Conservation (phyloP, 2,888 invertebrate genomes). For the Patella depressa region DNA sequence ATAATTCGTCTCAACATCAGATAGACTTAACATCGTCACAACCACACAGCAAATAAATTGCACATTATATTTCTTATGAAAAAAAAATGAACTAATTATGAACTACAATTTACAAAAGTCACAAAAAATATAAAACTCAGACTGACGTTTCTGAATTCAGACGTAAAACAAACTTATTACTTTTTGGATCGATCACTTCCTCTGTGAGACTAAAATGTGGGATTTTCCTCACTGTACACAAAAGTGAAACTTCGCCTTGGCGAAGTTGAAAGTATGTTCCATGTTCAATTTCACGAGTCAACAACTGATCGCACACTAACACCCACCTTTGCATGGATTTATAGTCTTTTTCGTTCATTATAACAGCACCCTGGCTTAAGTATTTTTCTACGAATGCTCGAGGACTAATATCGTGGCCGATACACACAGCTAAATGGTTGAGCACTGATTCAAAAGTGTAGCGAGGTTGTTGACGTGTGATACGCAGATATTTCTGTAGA, state of each 20-base stretch:
- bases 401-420: conserved; percentile 94
- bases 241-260: conserved; percentile 80
- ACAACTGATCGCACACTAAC: conserved; percentile 90
- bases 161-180: conserved; percentile 93
- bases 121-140: conserved; percentile 69
- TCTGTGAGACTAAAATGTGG: conserved; percentile 96
- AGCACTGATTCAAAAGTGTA: conserved; percentile 95
- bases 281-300: conserved; percentile 87
- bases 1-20: no score
- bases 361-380: conserved; percentile 82
- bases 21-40: no score
- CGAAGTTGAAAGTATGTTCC: conserved; percentile 91
- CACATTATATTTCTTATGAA: no score
- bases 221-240: conserved; percentile 87
- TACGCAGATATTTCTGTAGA: conserved; percentile 94
- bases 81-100: no score
- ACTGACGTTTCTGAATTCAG: conserved; percentile 97
- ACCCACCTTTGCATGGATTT: conserved; percentile 90
- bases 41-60: no score
- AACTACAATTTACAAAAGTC: background rate
- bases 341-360: conserved; percentile 65
- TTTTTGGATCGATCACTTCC: conserved; percentile 95
- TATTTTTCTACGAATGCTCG: conserved; percentile 96
- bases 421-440: conserved; percentile 89
- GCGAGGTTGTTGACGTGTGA: conserved; percentile 95